phyloP scores from a whole-genome alignment of 2,797 vertebrate species.

The Melanotaenia trifasciata region DNA sequence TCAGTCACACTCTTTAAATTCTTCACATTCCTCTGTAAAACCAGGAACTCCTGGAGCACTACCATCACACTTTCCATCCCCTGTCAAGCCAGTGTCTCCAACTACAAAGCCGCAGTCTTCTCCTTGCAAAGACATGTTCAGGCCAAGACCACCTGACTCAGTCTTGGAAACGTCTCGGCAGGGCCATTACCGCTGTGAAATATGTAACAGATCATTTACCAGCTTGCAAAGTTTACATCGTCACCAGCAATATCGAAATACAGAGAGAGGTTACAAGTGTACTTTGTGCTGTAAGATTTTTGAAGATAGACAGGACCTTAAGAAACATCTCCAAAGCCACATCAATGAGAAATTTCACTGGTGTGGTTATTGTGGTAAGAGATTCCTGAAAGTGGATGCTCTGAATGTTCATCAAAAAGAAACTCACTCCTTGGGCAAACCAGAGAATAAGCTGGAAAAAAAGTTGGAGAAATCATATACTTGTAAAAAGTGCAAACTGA shows the following conservation, averaged over 20 bases:
- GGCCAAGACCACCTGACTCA: slow-evolving; percentile 50
- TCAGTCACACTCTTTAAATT: slow-evolving; percentile 58
- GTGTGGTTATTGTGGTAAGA: slow-evolving; percentile 84
- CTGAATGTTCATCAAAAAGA: slow-evolving; percentile 82
- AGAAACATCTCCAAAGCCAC: slow-evolving; percentile 81
- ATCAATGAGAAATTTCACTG: slow-evolving; percentile 80
- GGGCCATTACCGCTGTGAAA: slow-evolving; percentile 80
- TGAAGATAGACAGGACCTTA: slow-evolving; percentile 76
- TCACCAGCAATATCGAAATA: slow-evolving; percentile 84
- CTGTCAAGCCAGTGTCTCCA: slow-evolving; percentile 57
- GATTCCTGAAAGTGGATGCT: slow-evolving; percentile 82
- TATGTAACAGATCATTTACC: slow-evolving; percentile 82
- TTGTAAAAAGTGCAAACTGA: slow-evolving; percentile 82
- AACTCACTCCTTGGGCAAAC: slow-evolving; percentile 67
- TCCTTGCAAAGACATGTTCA: slow-evolving; percentile 50
- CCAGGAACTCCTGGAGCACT: slow-evolving; percentile 69
- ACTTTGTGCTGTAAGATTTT: slow-evolving; percentile 86
- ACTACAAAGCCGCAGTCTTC: slow-evolving; percentile 30
- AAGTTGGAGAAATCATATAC: slow-evolving; percentile 78
- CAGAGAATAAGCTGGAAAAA: slow-evolving; percentile 71
- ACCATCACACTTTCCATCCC: slow-evolving; percentile 56
- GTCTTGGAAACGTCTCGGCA: slow-evolving; percentile 56
- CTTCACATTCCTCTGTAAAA: slow-evolving; percentile 69
- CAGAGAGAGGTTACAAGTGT: slow-evolving; percentile 83
- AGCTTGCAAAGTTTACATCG: slow-evolving; percentile 79